Evolutionary conservation across 2,888 invertebrate genomes (phyloP), one percentile per base, ranked within the genome.

Genomic region (Mellilla xanthometata): DNA sequence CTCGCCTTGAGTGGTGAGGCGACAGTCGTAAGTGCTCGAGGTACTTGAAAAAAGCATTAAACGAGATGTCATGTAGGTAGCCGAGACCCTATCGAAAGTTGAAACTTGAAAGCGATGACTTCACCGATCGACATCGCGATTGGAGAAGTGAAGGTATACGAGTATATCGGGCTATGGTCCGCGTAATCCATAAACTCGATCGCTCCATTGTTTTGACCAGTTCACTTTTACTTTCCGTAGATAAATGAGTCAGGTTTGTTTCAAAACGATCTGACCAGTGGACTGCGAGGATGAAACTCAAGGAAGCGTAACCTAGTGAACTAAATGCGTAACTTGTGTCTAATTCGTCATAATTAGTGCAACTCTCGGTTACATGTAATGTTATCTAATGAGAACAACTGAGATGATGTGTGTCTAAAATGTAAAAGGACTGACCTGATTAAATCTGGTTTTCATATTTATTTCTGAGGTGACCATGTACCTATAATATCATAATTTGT

Each of bases 51-150:
- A 60, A 53, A 47, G 39, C 60, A 61, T 55, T 65, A 60, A 60
- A 62, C 57, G 52, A 44, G 41, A 53, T 41, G 48, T 39, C 35
- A 43, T 34, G 34, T 30, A 40, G 12, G 45, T 50, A 48, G 41
- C 39, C 45, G 44, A 38, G 19, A 44, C 36, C 41, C 41, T 48
- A 35, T 48, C 52, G 39, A 48, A 41, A 44, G 47, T 27, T 6
- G 30, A 61, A 24, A 73, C 68, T 65, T 48, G 74, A 76, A 75
- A 78, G 71, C 68, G 51, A 58, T 50, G 62, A 63, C 55, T 54
- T 56, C 60, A 57, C 42, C 52, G 62, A 56, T 62, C 65, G 64
- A 66, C 47, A 60, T 65, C 44, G 32, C 45, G 47, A 44, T 36
- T 41, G 31, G 35, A 31, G 43, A 15, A 50, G 56, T 52, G 54